phyloP scores from a whole-genome alignment of 2,888 invertebrate genomes.

The Pyrocoelia pectoralis region DNA sequence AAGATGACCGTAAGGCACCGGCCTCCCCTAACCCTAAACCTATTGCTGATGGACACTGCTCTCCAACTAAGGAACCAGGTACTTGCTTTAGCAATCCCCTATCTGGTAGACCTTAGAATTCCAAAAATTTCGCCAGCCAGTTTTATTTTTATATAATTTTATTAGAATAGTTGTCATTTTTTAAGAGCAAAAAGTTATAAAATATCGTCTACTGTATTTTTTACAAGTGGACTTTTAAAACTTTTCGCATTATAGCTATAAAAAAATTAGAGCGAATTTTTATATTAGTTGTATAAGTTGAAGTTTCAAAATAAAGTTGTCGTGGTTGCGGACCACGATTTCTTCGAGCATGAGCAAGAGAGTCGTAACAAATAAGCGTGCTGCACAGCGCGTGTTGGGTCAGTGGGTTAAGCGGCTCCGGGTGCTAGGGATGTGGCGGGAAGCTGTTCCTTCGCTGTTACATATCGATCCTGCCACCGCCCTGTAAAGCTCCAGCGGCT shows the following conservation, averaged over 20 bases:
- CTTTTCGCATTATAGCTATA: not conserved
- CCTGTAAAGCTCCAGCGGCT: constrained; percentile 53
- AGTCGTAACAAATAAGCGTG: constrained; percentile 35
- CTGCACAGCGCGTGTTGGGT: constrained; percentile 43
- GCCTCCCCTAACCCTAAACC: constrained; percentile 51
- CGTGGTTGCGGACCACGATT: constrained; percentile 22
- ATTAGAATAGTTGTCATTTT: not conserved
- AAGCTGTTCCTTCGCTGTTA: constrained; percentile 43
- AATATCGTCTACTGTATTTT: not conserved
- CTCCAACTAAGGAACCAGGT: constrained; percentile 57
- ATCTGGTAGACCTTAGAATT: constrained; percentile 31
- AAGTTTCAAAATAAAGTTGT: constrained; percentile 12
- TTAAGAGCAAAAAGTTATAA: not conserved
- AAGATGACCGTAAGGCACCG: constrained; percentile 55
- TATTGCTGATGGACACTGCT: constrained; percentile 59
- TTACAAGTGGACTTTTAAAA: not conserved
- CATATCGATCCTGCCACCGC: constrained; percentile 46
- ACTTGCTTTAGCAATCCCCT: constrained; percentile 35
- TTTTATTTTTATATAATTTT: not conserved
- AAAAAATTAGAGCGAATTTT: not conserved
- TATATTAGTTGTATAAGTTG: not conserved
- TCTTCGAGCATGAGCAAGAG: constrained; percentile 29
- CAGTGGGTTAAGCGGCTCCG: constrained; percentile 46
- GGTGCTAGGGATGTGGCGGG: constrained; percentile 43
- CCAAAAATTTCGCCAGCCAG: not conserved